phyloP scores from a whole-genome alignment of 2,888 invertebrate species.

The Oscheius sp. region DNA sequence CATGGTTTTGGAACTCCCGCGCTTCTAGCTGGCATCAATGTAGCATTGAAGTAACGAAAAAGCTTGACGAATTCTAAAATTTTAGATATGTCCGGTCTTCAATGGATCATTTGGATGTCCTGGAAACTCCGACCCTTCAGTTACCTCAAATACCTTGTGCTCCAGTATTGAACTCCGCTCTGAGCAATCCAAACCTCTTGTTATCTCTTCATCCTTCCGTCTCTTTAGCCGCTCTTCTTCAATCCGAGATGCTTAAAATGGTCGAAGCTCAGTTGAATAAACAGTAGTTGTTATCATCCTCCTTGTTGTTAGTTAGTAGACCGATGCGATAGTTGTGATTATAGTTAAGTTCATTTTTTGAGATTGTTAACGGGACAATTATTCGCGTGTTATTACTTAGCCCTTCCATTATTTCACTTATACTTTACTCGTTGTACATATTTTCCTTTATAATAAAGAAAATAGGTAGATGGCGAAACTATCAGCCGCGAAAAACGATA shows the following conservation, averaged over 20 bases:
- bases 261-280: conserved; percentile 2
- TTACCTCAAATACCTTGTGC: not conserved
- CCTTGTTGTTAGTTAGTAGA: conserved; percentile 13
- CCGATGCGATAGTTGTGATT: conserved; percentile 28
- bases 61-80: not conserved
- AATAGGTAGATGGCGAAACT: no score
- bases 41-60: conserved; percentile 93
- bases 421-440: not conserved
- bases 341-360: conserved; percentile 4
- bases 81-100: conserved; percentile 15
- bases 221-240: conserved; percentile 9
- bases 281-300: not conserved
- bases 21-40: conserved; percentile 92
- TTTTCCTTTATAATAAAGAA: not conserved
- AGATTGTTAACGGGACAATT: conserved; percentile 21
- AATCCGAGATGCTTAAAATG: conserved; percentile 14
- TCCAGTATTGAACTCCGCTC: not conserved
- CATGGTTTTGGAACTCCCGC: conserved; percentile 98
- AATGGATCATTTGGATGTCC: conserved; percentile 1
- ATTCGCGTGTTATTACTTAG: conserved; percentile 24
- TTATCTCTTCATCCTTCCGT: conserved; percentile 4
- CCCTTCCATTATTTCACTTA: conserved; percentile 16
- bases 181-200: conserved; percentile 4
- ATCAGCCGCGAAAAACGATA: no score
- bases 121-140: not conserved